Base-by-base conservation (phyloP, 1,140 invertebrate genomes). In the Nasonia longicornis region DNA sequence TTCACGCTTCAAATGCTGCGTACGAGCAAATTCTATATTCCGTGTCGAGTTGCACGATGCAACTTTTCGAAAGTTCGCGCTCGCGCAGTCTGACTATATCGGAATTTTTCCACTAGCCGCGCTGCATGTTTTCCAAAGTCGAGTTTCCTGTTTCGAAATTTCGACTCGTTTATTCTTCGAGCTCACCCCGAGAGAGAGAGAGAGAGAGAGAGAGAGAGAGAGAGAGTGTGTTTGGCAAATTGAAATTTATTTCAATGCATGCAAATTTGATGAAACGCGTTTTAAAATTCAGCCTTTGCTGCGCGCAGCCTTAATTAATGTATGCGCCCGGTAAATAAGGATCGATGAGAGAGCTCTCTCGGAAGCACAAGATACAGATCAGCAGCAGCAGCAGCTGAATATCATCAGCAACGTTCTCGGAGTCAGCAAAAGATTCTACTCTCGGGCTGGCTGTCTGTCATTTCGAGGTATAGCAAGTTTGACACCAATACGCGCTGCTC, bases 401-500 rank as follows among this genome's bases (percentile, higher is more conserved):
- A 42, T 11, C 7, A 29, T 31, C 10, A n/a, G 29, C 29, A 31
- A 70, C 10, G 14, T 8, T 31, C 7, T n/a, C 66, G 66, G 12
- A 67, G 66, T 35, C 69, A 71, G 29, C 14, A 3, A 16, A 71
- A 42, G 20, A 29, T 29, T 16, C 20, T 20, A 26, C 71, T 73
- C 38, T 11, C 10, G 64, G 8, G 42, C 14, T 14, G n/a, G 71
- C 42, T 48, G 73, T 20, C 73, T 75, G 52, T 75, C 73, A 58
- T 58, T 58, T 58, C 52, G 20, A 75, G 72, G 22, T 31, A 10
- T 31, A 26, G 26, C n/a, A 82, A 85, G 86, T 84, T 82, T 87
- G 20, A 42, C 16, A 70, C 20, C 69, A 20, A 64, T 64, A 26
- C 22, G n/a, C 72, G 84, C 86, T 85, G 87, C 86, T 89, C 89